Conservation (phyloP, 2,888 invertebrate species). For the Stictocephala bisonia region DNA sequence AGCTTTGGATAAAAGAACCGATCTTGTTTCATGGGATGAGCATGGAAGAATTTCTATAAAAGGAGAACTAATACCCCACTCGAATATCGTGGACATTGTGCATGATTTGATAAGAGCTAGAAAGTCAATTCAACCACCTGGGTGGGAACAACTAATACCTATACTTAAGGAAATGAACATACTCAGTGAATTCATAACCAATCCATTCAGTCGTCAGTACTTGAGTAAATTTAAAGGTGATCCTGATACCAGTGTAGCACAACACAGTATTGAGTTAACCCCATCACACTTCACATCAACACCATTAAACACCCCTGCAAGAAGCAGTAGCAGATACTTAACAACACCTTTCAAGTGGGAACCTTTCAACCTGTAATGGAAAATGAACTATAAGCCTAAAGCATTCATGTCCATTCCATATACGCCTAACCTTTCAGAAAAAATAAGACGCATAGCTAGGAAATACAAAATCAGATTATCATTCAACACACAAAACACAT, state of each 20-base stretch:
- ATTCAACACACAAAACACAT: too few relatives aligned
- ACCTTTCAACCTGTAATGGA: background rate
- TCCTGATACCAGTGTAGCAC: too few relatives aligned
- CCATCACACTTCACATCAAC: too few relatives aligned
- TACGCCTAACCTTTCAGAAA: background rate
- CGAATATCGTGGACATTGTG: background rate
- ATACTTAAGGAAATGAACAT: slow-evolving; percentile 3
- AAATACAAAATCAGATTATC: background rate
- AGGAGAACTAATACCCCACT: slow-evolving; percentile 1
- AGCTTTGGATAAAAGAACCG: background rate
- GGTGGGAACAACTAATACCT: background rate
- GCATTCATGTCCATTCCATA: background rate
- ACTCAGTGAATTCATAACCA: background rate
- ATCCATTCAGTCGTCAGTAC: slow-evolving; percentile 1
- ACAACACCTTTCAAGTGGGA: too few relatives aligned
- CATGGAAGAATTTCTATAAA: background rate
- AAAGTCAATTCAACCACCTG: background rate
- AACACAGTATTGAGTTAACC: too few relatives aligned
- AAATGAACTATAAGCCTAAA: too few relatives aligned
- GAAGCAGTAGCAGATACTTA: too few relatives aligned
- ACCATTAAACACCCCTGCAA: too few relatives aligned
- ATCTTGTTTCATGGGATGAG: background rate
- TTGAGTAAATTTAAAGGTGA: background rate
- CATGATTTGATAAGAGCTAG: background rate
- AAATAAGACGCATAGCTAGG: background rate